These are phyloP conservation scores for Euclidia mi DNA, from an alignment of 2,888 invertebrate species.

Conservation along the genomic window DNA sequence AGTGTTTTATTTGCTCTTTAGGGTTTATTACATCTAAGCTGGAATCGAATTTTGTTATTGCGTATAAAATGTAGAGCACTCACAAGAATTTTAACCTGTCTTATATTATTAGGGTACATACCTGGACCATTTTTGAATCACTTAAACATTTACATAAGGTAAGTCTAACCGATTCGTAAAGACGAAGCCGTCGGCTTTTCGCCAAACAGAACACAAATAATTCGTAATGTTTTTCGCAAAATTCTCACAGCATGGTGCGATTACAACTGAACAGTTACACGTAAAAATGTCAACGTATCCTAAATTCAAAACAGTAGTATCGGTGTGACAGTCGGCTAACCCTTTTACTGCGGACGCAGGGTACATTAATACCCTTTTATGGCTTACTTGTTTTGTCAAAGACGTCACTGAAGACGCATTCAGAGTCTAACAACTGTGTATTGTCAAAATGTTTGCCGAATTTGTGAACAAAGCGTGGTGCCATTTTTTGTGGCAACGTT, in stretches of 20 bases:
- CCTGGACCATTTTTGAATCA: too few species aligned
- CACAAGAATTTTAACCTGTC: too few species aligned
- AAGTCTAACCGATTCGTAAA: background rate
- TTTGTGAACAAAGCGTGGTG: conserved; percentile 72
- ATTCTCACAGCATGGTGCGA: conserved; percentile 19
- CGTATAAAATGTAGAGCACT: too few species aligned
- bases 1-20: too few species aligned
- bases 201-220: too few species aligned
- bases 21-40: too few species aligned
- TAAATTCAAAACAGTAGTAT: conserved; percentile 55
- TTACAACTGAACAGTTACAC: conserved; percentile 28
- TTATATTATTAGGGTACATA: too few species aligned
- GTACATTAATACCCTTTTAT: conserved; percentile 59
- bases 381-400: conserved; percentile 67
- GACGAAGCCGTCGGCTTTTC: conserved; percentile 13
- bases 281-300: conserved; percentile 46
- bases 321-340: conserved; percentile 62
- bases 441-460: conserved; percentile 75
- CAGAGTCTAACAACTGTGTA: conserved; percentile 37
- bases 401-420: conserved; percentile 66
- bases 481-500: conserved; percentile 34
- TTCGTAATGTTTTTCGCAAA: too few species aligned
- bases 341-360: conserved; percentile 59
- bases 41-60: too few species aligned
- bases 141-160: too few species aligned